Base-by-base conservation (phyloP, 2,888 invertebrate genomes). In the Cancer borealis region DNA sequence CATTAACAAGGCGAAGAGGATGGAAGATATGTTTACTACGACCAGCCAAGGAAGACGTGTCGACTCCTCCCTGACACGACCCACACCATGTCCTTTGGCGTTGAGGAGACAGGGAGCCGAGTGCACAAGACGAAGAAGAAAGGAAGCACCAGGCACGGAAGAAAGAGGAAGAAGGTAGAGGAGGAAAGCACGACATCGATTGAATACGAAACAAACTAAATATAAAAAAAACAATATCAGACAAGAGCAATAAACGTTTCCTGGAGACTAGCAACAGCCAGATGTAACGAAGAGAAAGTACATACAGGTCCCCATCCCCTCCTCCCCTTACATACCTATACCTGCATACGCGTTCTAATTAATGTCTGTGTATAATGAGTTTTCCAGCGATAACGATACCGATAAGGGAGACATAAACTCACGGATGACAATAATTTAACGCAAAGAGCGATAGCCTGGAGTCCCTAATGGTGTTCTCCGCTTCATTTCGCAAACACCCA, bases 321-420 rank as follows among this genome's bases (percentile, higher is more conserved):
- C 60, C 60, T 10, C 21, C 60, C 1, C 60, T 21, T 3, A 17
- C 60, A 54, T 17, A 54, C 30, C 79, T 26, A 30, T 26, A 30
- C 79, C 26, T 79, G 30, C 21, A 30, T 30, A 79, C 3, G 26
- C 26, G n/a, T 17, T 39, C 26, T 84, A 39, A 84, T 17, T 84
- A 84, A 30, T 84, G 39, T 39, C 84, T 39, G 39, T 12, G 5
- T 84, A 17, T 84, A 84, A 84, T 84, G 84, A 84, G 39, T 39
- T 84, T 84, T 30, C 39, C 12, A 14, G 84, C 84, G 84, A 84
- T 84, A 84, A 84, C 39, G 17, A 17, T 39, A 84, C 14, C 39
- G 84, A 84, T 84, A 84, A 84, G 39, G 84, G 39, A 39, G 84
- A 84, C 84, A 14, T 84, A 39, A 84, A 84, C 84, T 84, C 84